Evolutionary conservation across 2,797 vertebrate genomes (phyloP), one percentile per base, ranked within the genome.

Genomic region (Sebastiscus tertius): DNA sequence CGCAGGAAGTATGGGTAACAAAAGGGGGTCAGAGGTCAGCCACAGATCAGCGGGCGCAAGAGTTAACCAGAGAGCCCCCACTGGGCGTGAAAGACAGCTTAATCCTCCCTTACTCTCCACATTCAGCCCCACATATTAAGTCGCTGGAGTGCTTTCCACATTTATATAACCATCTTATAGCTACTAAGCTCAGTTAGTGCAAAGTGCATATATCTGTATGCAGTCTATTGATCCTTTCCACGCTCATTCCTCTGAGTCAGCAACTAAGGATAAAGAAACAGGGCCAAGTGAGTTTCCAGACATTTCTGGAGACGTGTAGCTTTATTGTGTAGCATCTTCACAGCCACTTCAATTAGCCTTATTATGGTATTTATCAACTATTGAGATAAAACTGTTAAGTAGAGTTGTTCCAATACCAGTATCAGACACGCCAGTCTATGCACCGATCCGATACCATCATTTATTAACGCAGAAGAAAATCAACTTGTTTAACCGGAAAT

Each of bases 1-100:
- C 78, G 27, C 82, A 93, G 92, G 92, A 94, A 91, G 77, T 85
- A 27, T 27, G 83, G 86, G 85, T 92, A 83, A 70, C 74, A 83
- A 74, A 31, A 34, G 39, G 52, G 39, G 83, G 83, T 87, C 85
- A 91, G 62, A 88, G 90, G 87, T 94, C 87, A 80, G 73, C 36
- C 59, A 18, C 67, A 80, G 80, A 89, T 88, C 87, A 88, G 59
- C 12, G 27, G 84, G 77, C 13, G 0, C 58, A 24, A 54, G 33
- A 69, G 80, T 94, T 90, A 89, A 93, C 80, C 65, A 87, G 20
- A 75, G 69, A 84, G 71, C 14, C 34, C 74, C 64, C 52, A 31
- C 52, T 29, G 75, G 70, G 60, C 11, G 3, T 79, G 24, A 77
- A 83, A 81, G 58, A 59, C 7, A 75, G 72, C 59, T 63, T 68